These are phyloP conservation scores for Tupaia chinensis DNA, from an alignment of 2,113 vertebrate species.

Conservation along the genomic window DNA sequence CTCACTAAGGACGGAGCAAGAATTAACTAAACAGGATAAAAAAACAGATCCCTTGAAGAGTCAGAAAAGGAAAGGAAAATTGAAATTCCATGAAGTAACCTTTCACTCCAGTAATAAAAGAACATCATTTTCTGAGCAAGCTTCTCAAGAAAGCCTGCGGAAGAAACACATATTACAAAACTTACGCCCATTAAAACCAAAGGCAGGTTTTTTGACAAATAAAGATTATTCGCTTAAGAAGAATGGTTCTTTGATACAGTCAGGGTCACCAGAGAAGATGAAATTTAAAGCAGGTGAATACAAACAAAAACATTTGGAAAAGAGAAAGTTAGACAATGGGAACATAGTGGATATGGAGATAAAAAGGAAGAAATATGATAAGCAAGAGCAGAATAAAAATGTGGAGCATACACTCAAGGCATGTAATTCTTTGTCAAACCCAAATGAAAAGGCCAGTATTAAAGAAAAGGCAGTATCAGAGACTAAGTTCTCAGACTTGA, in stretches of 20 bases:
- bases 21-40: constrained; percentile 44
- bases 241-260: constrained; percentile 42
- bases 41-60: constrained; percentile 23
- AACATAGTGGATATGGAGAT: background rate
- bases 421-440: background rate
- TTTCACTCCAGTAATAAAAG: constrained; percentile 57
- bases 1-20: background rate
- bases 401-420: constrained; percentile 33
- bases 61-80: background rate
- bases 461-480: constrained; percentile 60
- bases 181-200: background rate
- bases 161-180: constrained; percentile 46
- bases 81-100: background rate
- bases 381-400: constrained; percentile 57
- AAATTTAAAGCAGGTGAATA: background rate
- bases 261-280: constrained; percentile 11
- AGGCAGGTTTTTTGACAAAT: background rate
- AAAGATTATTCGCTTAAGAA: constrained; percentile 30
- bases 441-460: background rate
- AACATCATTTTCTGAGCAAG: background rate
- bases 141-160: background rate
- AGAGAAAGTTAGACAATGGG: constrained; percentile 63
- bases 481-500: constrained; percentile 49
- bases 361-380: constrained; percentile 70
- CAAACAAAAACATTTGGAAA: constrained; percentile 42